Base-by-base conservation (phyloP, 2,888 invertebrate genomes). In the Myathropa florea region DNA sequence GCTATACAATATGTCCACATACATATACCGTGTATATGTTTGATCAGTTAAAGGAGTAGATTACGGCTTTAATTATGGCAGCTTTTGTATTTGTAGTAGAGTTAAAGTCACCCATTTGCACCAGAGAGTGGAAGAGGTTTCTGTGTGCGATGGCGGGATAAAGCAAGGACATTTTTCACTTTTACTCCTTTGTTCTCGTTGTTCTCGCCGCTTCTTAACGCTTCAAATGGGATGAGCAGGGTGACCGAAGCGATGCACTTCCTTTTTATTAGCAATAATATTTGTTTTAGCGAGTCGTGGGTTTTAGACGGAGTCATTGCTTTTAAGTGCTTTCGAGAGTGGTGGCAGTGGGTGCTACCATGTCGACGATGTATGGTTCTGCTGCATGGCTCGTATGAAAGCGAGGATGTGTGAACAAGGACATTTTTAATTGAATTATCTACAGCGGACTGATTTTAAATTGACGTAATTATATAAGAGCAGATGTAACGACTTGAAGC, bases 21-120 rank as follows among this genome's bases (percentile, higher is more conserved):
- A 18, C 18, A 46, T n/a, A 4, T 14, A 39, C 4, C 3, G 70
- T 30, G 64, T 64, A 57, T 75, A 28, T 71, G 39, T 78, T 64
- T 71, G 71, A 78, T 71, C 71, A 30, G 64, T 53, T 59, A 46
- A 77, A 77, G 73, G 23, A 81, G 76, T 85, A 75, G 71, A 85
- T 85, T 77, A 85, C 65, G 67, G 61, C 71, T 68, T 76, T 81
- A 85, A 85, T 85, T 81, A 81, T 81, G 65, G 72, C 71, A 68
- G 76, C 57, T 63, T 64, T 77, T 55, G 53, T 67, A 81, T 81
- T 71, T 64, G 77, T 72, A 55, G 72, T 59, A 18, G 63, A 76
- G 72, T 63, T 71, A 71, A 85, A 77, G 67, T 61, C 72, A 24
- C 59, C 33, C 64, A 6, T 26, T 36, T 12, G 21, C n/a, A 28